Base-by-base conservation (phyloP, 2,113 vertebrate genomes). In the Varanus salvator region DNA sequence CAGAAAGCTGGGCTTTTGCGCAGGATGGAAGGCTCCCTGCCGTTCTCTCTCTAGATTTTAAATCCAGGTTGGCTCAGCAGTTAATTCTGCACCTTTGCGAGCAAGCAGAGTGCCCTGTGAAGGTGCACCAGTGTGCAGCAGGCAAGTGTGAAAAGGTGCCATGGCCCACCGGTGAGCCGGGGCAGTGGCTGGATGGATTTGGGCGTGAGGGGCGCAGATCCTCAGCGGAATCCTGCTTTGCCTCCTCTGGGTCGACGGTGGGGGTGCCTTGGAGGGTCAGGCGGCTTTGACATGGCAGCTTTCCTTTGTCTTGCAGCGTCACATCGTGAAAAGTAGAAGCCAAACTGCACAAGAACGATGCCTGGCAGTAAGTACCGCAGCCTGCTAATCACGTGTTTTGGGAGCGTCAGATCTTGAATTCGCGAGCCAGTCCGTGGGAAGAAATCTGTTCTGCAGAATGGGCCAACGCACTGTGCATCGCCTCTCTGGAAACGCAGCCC, bases 361-460 rank as follows among this genome's bases (percentile, higher is more conserved):
- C 88, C 88, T 23, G 88, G 31, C 25, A 77, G 88, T 89, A 78
- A 89, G 88, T 89, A 71, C 8, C 5, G 8, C 31, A 38, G 29
- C 25, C 48, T 78, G 2, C 64, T 78, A 25, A 15, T 69, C 6
- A 25, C 31, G 8, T 54, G 57, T 29, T 8, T 34, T 0, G 31
- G 50, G 14, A 25, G 11, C 15, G 23, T 7, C n/a, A 68, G 44
- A 3, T 29, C 8, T 48, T 78, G 15, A 72, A 54, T 12, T 48
- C 3, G 21, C 21, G 68, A 38, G 75, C 31, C 23, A 27, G 12
- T 27, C 17, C 48, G 80, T 69, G 3, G 17, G 21, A 87, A 80
- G 29, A 85, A 85, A n/a, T n/a, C 38, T 15, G 11, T 69, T 69
- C 64, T 44, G 31, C 1, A 74, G 57, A 54, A 25, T 3, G 2